Evolutionary conservation across 2,797 vertebrate genomes (phyloP), one percentile per base, ranked within the genome.

Genomic region (Diceros bicornis): DNA sequence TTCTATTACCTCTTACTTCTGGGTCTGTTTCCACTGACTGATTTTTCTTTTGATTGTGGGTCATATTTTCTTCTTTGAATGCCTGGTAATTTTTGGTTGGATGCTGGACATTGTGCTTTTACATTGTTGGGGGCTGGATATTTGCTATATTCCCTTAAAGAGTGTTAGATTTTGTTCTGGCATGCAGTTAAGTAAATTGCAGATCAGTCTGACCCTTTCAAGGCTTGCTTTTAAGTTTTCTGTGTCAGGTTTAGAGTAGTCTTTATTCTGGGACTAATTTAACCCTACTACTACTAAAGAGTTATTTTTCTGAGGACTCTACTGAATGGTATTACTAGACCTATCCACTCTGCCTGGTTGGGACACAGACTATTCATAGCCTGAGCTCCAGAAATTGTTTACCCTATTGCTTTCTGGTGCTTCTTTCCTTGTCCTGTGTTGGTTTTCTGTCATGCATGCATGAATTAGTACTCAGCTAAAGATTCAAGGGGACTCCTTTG

Each of bases 201-300:
- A 64, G 21, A 71, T 94, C 9, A 20, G 2, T 87, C 47, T 87
- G 34, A 93, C 55, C 17, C 29, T 97, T 79, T 81, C 55, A 86
- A 41, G 12, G 47, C 34, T 66, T 72, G 21, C 37, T 77, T 89
- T 95, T 57, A 94, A 62, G 13, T 96, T 95, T 92, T 92, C 16
- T 85, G 2, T 88, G 52, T 93, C 41, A 37, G 21, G 2, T 41
- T 74, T 71, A 92, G 61, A 78, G 20, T 90, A n/a, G 20, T 61
- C 59, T 95, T 86, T 85, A 61, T 89, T 91, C 62, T 93, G 83
- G 59, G 17, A 75, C 20, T 50, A 62, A 88, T 88, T 74, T 77
- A 91, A 86, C 44, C 20, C 13, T 68, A 32, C 18, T 52, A 12
- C 7, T 77, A n/a, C 89, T 91, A 27, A 91, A 85, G 29, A 89